These are phyloP conservation scores for Butorides virescens DNA, from an alignment of 2,113 vertebrate species.

Conservation along the genomic window DNA sequence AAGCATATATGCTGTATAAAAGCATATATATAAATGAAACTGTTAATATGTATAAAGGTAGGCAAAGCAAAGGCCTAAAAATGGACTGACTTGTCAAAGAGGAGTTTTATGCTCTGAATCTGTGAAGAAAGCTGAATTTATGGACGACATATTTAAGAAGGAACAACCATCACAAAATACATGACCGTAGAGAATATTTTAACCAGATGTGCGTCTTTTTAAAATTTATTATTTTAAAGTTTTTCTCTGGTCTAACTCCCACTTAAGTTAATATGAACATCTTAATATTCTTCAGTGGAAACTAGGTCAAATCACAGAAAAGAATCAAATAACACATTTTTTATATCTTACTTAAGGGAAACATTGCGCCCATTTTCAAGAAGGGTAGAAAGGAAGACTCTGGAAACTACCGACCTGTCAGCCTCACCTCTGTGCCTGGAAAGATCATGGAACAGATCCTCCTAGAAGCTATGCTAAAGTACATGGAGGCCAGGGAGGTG, in stretches of 20 bases:
- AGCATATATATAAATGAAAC: neutral
- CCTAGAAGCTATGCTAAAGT: too few relatives aligned
- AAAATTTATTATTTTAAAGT: neutral
- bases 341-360: neutral
- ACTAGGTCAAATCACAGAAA: neutral
- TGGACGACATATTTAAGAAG: neutral
- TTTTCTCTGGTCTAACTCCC: neutral
- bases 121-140: neutral
- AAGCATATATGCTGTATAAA: neutral
- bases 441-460: too few relatives aligned
- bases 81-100: neutral
- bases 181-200: neutral
- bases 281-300: neutral
- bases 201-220: neutral
- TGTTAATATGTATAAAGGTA: neutral
- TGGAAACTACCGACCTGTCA: too few relatives aligned
- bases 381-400: too few relatives aligned
- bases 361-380: too few relatives aligned
- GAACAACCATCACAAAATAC: neutral
- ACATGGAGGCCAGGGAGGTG: too few relatives aligned
- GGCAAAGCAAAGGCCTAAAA: neutral
- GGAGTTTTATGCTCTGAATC: neutral
- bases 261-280: neutral
- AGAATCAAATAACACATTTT: neutral
- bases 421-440: too few relatives aligned